phyloP scores from a whole-genome alignment of 2,113 vertebrate species.

The Steatornis caripensis region DNA sequence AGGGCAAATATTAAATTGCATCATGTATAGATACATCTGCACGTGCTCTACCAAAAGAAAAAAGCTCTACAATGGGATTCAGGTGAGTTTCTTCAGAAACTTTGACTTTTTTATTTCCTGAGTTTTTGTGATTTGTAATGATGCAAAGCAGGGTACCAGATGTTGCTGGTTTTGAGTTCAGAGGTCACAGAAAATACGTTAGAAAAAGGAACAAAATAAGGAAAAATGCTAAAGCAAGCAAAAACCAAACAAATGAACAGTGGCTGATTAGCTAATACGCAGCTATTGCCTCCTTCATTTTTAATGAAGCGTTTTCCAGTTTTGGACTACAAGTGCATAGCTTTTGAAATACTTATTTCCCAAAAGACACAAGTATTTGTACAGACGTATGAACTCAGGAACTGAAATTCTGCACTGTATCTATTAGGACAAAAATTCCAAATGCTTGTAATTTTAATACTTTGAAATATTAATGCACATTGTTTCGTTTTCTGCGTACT shows the following conservation, averaged over 20 bases:
- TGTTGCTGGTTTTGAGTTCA: not conserved
- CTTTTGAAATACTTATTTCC: not conserved
- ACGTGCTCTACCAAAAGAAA: not conserved
- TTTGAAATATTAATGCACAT: not conserved
- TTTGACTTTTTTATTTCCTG: not conserved
- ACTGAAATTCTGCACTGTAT: not conserved
- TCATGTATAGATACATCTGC: not conserved
- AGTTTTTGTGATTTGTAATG: slow-evolving; percentile 1
- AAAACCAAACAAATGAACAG: not conserved
- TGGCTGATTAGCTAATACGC: not conserved
- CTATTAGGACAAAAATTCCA: not conserved
- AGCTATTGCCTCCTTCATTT: not conserved
- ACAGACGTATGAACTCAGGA: not conserved
- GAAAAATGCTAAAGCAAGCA: not conserved
- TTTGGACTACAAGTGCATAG: not conserved
- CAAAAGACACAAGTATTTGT: not conserved
- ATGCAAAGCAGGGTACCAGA: not conserved
- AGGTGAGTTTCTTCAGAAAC: not conserved
- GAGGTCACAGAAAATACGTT: not conserved
- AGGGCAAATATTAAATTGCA: not conserved
- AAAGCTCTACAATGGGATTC: not conserved
- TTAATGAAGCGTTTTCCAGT: not conserved
- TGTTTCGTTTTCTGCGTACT: not conserved
- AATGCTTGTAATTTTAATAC: not conserved
- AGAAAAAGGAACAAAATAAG: not conserved